phyloP scores from a whole-genome alignment of 2,113 vertebrate genomes.

The Chaetodon auriga region DNA sequence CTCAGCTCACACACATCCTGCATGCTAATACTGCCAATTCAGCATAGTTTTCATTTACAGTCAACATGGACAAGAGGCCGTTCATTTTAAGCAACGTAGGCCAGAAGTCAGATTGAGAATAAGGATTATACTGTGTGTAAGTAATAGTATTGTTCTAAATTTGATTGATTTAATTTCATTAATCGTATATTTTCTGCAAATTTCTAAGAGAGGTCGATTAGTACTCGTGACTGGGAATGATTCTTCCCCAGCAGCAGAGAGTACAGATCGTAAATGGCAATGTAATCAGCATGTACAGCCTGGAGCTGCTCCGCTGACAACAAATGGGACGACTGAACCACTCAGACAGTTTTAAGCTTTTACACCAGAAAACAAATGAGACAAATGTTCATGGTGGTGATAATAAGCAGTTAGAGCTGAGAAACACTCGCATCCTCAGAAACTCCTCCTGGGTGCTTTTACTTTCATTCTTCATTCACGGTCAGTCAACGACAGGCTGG shows the following conservation, averaged over 20 bases:
- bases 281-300: constrained; percentile 2
- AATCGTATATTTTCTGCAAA: neutral
- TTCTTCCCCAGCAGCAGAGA: neutral
- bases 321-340: neutral
- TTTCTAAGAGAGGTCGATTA: neutral
- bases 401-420: constrained; percentile 24
- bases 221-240: constrained; percentile 8
- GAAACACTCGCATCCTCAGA: constrained; percentile 19
- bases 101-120: constrained; percentile 6
- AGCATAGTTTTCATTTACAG: constrained; percentile 68
- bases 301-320: constrained; percentile 11
- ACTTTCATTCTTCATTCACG: constrained; percentile 7
- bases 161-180: neutral
- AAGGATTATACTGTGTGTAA: neutral
- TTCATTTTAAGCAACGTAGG: constrained; percentile 1
- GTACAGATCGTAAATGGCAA: neutral
- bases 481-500: constrained; percentile 2
- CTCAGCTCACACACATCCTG: constrained; percentile 35
- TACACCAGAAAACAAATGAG: constrained; percentile 1
- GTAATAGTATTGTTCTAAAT: neutral
- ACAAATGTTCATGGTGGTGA: neutral
- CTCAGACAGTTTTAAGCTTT: neutral
- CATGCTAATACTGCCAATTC: constrained; percentile 41
- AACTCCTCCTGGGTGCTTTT: constrained; percentile 5
- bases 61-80: constrained; percentile 52